Evolutionary conservation across 1,140 invertebrate species (phyloP), one percentile per base, ranked within the genome.

Genomic region (Bathynomus jamesi): DNA sequence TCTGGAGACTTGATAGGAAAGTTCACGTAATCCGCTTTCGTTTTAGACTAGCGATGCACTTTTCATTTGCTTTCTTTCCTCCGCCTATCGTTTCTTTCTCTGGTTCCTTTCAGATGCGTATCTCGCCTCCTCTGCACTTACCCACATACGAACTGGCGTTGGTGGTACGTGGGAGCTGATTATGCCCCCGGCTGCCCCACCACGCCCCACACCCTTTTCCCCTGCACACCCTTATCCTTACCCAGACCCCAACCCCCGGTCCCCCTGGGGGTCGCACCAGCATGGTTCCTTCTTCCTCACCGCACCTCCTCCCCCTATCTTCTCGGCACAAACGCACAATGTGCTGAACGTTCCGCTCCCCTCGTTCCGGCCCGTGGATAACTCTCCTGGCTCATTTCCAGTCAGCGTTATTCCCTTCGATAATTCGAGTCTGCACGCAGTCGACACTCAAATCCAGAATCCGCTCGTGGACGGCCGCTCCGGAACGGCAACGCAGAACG

Each of bases 101-200:
- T 74, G 72, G 69, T 77, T 77, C 76, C 70, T 77, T 77, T 70
- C 76, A 77, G 76, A 77, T 77, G 65, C 67, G 76, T 77, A 73
- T 62, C 76, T 71, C 68, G 76, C 62, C 72, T 74, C 73, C 72
- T 70, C 70, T 72, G 70, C 76, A 74, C 72, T 53, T 61, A 62
- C 70, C 40, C 65, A 67, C 71, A 67, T 70, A 31, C 28, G 71
- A 69, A 61, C 53, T 70, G 53, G 67, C 60, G 65, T 64, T 67
- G 67, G 31, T 46, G 72, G 72, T 65, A 66, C 70, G 71, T 77
- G 76, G 70, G 60, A 46, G 32, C 67, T 67, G 13, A 40, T 74
- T 40, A 63, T 74, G 29, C 72, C 72, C 76, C 76, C 72, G 73
- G 72, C 61, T 25, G 25, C 62, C 46, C 29, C 69, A 66, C 61